Base-by-base conservation (phyloP, 2,888 invertebrate species). In the Mimas tiliae region DNA sequence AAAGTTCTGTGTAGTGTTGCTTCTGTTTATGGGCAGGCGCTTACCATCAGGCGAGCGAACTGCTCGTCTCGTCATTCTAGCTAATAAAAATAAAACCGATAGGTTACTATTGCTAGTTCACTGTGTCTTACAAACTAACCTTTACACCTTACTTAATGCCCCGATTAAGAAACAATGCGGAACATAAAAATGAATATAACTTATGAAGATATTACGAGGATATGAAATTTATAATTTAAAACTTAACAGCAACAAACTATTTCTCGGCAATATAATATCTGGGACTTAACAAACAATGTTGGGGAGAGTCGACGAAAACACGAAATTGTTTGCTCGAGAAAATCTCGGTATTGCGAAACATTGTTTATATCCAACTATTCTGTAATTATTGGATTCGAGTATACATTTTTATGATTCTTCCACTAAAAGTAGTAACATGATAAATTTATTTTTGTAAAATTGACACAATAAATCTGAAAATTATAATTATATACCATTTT, bases 301-400 rank as follows among this genome's bases (percentile, higher is more conserved):
- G 58, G 42, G 55, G 51, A 65, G 67, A 69, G 27, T 75, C 69
- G 68, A 70, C 70, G 70, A 66, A 67, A 70, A 68, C 69, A 72
- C 71, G 71, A 71, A 74, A 76, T 76, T 75, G 79, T 78, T 79
- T 72, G 71, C 58, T 11, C 3, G 19, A 58, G 38, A 19, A 16
- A 38, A 38, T 19, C 58, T 38, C 19, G 58, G 38, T 58, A 58
- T 38, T 19, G 9, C 58, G 21, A 58, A 42, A 58, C 19, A 19
- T 42, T 58, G 38, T 38, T 58, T 58, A 42, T 38, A 12, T 19
- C 58, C 9, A 55, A 55, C 9, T 16, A 38, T 34, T 38, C 16
- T 55, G 6, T 38, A 55, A 16, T 55, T 34, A 3, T 16, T 14
- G 6, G 33, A n/a, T n/a, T n/a, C n/a, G n/a, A n/a, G n/a, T n/a